Evolutionary conservation across 2,888 invertebrate species (phyloP).

Genomic region (Brenthis daphne): DNA sequence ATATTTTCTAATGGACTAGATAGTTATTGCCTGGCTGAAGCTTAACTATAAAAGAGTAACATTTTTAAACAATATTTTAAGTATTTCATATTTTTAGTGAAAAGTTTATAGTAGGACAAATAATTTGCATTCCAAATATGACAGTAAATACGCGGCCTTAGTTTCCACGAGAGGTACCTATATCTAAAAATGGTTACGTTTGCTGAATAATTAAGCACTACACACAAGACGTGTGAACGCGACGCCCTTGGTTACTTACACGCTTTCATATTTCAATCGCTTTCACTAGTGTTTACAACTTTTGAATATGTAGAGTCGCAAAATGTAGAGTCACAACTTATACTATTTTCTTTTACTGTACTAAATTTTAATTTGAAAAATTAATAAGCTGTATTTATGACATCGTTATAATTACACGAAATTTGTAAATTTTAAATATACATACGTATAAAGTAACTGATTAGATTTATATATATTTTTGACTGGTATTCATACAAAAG

Average conservation of each 20-base stretch:
- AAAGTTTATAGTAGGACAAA: constrained; percentile 1
- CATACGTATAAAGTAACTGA: no score
- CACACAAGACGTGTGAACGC: constrained; percentile 66
- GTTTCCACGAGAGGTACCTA: constrained; percentile 5
- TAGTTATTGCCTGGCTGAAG: no score
- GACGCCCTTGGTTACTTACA: constrained; percentile 36
- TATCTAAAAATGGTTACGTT: constrained; percentile 31
- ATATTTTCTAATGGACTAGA: no score
- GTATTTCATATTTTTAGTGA: background rate
- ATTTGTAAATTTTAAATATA: no score
- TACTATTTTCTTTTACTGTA: no score
- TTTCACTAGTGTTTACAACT: constrained; percentile 18
- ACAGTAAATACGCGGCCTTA: background rate
- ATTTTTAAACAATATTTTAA: no score
- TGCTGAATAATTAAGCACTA: constrained; percentile 41
- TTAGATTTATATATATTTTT: no score
- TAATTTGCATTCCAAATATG: constrained; percentile 2
- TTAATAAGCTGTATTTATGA: no score
- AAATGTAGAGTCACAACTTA: background rate
- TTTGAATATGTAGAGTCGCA: background rate
- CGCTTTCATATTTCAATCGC: constrained; percentile 30
- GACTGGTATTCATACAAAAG: background rate
- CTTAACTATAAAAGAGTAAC: no score
- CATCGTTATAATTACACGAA: no score
- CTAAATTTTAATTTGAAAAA: no score